A percentile compares a stretch with the other conserved stretches of the same genome.
phyloP scores from a whole-genome alignment of 2,797 vertebrate genomes.

The Echiichthys vipera region DNA sequence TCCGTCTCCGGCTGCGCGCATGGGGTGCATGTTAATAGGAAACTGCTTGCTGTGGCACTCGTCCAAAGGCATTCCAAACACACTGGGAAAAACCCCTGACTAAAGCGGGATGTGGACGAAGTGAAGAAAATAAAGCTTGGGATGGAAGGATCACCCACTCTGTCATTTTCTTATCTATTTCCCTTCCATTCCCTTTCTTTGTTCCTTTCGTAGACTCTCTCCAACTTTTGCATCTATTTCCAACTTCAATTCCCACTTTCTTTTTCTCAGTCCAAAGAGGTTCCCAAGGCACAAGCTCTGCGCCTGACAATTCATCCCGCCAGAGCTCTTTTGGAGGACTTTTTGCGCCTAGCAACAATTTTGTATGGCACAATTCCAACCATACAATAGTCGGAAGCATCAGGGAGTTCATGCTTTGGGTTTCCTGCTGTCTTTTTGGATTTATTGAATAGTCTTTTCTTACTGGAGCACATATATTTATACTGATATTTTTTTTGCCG shows the following conservation, averaged over 20 bases:
- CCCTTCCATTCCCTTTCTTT: slow-evolving; percentile 12
- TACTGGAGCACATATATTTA: slow-evolving; percentile 48
- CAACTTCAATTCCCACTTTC: slow-evolving; percentile 28
- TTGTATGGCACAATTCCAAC: slow-evolving; percentile 49
- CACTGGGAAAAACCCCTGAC: slow-evolving; percentile 53
- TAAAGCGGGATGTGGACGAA: slow-evolving; percentile 43
- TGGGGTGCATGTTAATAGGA: slow-evolving; percentile 74
- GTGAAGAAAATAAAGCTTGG: slow-evolving; percentile 29
- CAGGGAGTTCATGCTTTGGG: slow-evolving; percentile 49
- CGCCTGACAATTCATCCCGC: slow-evolving; percentile 41
- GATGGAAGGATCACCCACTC: slow-evolving; percentile 42
- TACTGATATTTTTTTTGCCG: slow-evolving; percentile 54
- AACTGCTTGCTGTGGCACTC: slow-evolving; percentile 58
- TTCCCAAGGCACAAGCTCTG: slow-evolving; percentile 51
- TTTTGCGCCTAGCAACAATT: slow-evolving; percentile 55
- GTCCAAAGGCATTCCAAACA: slow-evolving; percentile 70
- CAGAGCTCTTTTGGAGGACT: slow-evolving; percentile 37
- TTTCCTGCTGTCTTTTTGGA: slow-evolving; percentile 56
- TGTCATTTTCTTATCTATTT: slow-evolving; percentile 38
- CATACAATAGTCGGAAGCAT: slow-evolving; percentile 36
- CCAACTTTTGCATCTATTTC: slow-evolving; percentile 32
- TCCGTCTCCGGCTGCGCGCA: slow-evolving; percentile 56
- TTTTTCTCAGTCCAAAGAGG: slow-evolving; percentile 49
- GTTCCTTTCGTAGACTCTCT: slow-evolving; percentile 14
- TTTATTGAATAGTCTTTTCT: slow-evolving; percentile 52